Evolutionary conservation across 2,888 invertebrate genomes (phyloP).

Genomic region (Teleogryllus oceanicus): DNA sequence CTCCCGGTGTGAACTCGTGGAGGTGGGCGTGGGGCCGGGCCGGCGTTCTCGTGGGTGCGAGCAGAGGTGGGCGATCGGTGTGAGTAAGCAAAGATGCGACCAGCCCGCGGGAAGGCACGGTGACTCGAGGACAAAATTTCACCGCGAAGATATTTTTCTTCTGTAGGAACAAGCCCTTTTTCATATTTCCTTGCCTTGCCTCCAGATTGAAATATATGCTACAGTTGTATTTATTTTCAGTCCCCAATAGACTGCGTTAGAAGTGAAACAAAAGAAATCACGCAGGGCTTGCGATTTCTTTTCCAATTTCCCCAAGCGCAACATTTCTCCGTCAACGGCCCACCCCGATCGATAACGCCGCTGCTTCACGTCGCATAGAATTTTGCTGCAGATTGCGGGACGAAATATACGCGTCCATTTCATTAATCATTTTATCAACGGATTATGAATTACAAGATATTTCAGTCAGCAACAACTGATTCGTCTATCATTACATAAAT

Average conservation of each 20-base stretch:
- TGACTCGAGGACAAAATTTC: neutral
- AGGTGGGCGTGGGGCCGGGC: neutral
- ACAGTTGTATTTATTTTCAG: slow-evolving; percentile 8
- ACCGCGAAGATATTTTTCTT: neutral
- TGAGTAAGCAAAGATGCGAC: too few relatives aligned
- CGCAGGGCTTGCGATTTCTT: neutral
- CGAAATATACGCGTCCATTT: too few relatives aligned
- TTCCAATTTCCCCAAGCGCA: slow-evolving; percentile 18
- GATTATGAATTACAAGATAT: too few relatives aligned
- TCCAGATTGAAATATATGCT: slow-evolving; percentile 7
- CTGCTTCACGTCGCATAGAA: too few relatives aligned
- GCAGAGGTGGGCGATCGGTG: too few relatives aligned
- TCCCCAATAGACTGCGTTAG: neutral
- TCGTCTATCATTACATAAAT: too few relatives aligned
- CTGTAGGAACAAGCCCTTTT: neutral
- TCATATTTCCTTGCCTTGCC: neutral
- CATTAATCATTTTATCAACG: too few relatives aligned
- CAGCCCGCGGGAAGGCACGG: too few relatives aligned
- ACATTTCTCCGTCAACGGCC: neutral
- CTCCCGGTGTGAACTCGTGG: neutral
- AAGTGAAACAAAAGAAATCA: slow-evolving; percentile 18
- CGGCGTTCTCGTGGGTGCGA: too few relatives aligned
- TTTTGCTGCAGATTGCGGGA: too few relatives aligned
- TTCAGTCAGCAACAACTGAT: too few relatives aligned
- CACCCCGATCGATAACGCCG: neutral